A percentile compares a stretch with the other conserved stretches of the same genome.
phyloP scores from a whole-genome alignment of 2,113 vertebrate species.

The Hypanus sabinus region DNA sequence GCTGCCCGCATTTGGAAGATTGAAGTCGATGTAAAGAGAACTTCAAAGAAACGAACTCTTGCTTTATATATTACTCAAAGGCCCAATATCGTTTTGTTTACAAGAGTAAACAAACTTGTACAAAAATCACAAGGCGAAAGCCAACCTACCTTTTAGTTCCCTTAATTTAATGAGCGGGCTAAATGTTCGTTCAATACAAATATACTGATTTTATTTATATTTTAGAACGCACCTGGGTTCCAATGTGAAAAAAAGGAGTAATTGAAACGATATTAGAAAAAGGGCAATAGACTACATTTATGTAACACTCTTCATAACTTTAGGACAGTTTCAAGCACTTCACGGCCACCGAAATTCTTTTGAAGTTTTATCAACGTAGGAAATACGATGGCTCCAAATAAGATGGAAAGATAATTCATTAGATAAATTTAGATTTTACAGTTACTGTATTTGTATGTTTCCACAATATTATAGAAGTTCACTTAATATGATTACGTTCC shows the following conservation, averaged over 20 bases:
- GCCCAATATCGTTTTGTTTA: slow-evolving; percentile 8
- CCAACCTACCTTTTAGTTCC: not conserved
- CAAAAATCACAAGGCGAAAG: not conserved
- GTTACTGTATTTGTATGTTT: too few relatives aligned
- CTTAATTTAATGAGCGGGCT: not conserved
- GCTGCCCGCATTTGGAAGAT: slow-evolving; percentile 48
- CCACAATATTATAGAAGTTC: too few relatives aligned
- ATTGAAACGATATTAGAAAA: not conserved
- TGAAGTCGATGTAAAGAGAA: slow-evolving; percentile 45
- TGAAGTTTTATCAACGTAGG: not conserved
- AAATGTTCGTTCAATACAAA: not conserved
- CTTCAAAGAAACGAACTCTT: slow-evolving; percentile 50
- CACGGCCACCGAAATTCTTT: not conserved
- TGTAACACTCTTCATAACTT: not conserved
- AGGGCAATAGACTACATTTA: not conserved
- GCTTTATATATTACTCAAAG: not conserved
- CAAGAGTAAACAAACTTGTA: not conserved
- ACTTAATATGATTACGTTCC: not conserved
- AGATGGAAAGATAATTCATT: not conserved
- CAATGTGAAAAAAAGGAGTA: not conserved
- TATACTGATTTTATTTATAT: not conserved
- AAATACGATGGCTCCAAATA: not conserved
- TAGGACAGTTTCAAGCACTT: not conserved
- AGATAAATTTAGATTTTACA: not conserved
- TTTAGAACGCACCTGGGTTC: not conserved